Base-by-base conservation (phyloP, 2,888 invertebrate genomes). In the Brachyptera risi region DNA sequence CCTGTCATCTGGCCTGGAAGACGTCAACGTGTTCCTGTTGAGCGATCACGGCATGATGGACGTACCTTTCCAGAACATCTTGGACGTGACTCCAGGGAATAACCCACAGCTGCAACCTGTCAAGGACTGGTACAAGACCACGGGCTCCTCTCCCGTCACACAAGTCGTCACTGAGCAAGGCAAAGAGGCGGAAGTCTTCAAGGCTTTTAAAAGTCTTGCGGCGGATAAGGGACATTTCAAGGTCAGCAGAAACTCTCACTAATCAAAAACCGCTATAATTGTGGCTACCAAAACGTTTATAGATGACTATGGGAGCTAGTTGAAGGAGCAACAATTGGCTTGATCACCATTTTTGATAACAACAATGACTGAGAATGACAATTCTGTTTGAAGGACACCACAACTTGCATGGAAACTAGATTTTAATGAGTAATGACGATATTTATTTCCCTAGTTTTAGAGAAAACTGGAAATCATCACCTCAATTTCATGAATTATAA, bases 11-110 rank as follows among this genome's bases (percentile, higher is more conserved):
- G 17, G 19, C 3, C 37, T 54, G n/a, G 19, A 19, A 4, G 17
- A 51, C 35, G 51, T 51, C 24, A 59, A 59, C 40, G 59, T 59
- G 3, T 37, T 59, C 23, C 21, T 59, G n/a, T 15, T 59, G 11
- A 38, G 38, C 24, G 59, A 59, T n/a, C 59, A 59, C 51, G 59
- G 59, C 23, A 59, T 59, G 59, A 37, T 19, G 19, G 40, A 49
- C 40, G 59, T 59, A 11, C 35, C 59, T 9, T 59, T 50, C 37
- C 50, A 50, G 17, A 47, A 51, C 37, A 38, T 59, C 24, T 19
- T 59, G 13, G 50, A 59, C 51, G 3, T 59, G 13, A 21, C 35
- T 1, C 15, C 27, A 7, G 11, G 17, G 15, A 35, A 35, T 17
- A 54, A 54, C 54, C 15, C 35, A 13, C 17, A 21, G 13, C 54